These are phyloP conservation scores for Limanda limanda DNA, from an alignment of 2,113 vertebrate genomes.

Conservation along the genomic window DNA sequence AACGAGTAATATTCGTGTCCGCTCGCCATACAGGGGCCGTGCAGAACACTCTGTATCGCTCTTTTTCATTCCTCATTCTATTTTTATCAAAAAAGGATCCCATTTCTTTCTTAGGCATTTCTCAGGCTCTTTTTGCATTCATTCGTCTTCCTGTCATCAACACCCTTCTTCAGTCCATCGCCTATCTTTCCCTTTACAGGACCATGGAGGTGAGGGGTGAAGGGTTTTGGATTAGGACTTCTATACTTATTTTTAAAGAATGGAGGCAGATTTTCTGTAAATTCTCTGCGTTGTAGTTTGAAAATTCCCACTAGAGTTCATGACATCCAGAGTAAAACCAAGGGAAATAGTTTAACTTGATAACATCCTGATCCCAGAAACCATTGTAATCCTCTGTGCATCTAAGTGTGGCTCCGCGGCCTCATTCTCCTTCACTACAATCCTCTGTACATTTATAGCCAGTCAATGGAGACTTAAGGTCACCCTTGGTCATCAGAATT, in stretches of 20 bases:
- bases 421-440: constrained; percentile 10
- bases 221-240: background rate
- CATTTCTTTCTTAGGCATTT: constrained; percentile 66
- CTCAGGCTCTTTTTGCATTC: constrained; percentile 68
- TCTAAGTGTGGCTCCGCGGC: background rate
- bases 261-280: background rate
- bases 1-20: background rate
- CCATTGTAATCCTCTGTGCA: background rate
- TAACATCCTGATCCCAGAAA: background rate
- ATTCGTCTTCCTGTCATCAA: constrained; percentile 76
- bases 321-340: background rate
- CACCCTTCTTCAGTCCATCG: constrained; percentile 49
- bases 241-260: too few relatives aligned
- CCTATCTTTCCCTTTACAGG: constrained; percentile 37
- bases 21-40: background rate
- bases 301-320: background rate
- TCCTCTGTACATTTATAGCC: constrained; percentile 33
- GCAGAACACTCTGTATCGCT: constrained; percentile 16
- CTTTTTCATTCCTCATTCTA: constrained; percentile 50
- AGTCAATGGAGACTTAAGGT: constrained; percentile 29
- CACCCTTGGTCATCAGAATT: background rate
- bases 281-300: background rate
- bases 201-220: constrained; percentile 27
- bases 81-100: constrained; percentile 64
- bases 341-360: background rate